Conservation (phyloP, 2,797 vertebrate genomes). For the Acanthurus lineatus region DNA sequence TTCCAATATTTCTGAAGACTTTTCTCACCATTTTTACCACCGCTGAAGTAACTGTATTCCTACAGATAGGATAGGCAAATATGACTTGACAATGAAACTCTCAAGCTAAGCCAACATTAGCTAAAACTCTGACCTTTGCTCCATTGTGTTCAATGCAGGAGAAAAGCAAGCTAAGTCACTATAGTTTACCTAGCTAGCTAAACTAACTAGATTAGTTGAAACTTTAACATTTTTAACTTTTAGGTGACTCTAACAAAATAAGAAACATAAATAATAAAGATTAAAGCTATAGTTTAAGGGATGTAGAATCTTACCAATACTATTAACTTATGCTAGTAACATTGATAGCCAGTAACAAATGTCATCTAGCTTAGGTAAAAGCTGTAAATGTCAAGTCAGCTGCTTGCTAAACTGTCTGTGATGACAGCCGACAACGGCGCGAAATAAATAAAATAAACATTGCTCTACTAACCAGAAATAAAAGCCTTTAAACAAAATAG, state of each 20-base stretch:
- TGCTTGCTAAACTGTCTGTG: neutral
- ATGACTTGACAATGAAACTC: neutral
- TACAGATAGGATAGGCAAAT: neutral
- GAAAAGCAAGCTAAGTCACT: neutral
- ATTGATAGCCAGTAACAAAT: neutral
- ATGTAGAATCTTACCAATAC: neutral
- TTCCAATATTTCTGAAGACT: constrained; percentile 1
- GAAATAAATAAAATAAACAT: neutral
- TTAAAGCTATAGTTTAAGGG: neutral
- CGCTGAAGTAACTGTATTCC: neutral
- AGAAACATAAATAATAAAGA: fast-evolving
- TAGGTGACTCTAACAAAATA: neutral
- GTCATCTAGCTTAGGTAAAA: neutral
- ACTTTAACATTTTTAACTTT: neutral
- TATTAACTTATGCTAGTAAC: neutral
- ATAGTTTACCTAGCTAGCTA: constrained; percentile 1
- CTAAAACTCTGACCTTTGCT: too few relatives aligned
- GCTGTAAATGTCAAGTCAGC: too few relatives aligned
- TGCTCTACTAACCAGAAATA: too few relatives aligned
- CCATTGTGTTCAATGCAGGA: too few relatives aligned
- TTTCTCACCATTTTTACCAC: constrained; percentile 28
- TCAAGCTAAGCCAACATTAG: neutral
- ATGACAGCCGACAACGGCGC: constrained; percentile 27
- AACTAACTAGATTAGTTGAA: neutral
- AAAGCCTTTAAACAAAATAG: too few relatives aligned